These are phyloP conservation scores for Ochlodes sylvanus DNA, from an alignment of 2,888 invertebrate genomes.

Conservation along the genomic window DNA sequence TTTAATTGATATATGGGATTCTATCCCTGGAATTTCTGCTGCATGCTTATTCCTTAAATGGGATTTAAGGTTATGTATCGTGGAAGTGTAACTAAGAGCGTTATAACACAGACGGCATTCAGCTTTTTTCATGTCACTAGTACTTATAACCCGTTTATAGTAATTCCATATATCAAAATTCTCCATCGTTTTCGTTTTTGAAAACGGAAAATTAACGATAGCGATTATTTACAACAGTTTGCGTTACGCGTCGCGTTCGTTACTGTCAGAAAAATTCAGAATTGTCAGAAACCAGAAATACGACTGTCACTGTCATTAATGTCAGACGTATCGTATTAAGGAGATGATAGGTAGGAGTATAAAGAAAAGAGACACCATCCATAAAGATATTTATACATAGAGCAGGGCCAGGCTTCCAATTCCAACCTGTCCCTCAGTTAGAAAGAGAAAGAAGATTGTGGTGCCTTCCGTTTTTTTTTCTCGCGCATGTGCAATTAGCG, in stretches of 20 bases:
- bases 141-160: neutral
- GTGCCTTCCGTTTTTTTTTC: too few relatives aligned
- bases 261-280: neutral
- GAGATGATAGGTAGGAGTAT: too few relatives aligned
- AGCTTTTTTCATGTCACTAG: conserved; percentile 11
- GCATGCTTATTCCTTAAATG: conserved; percentile 8
- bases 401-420: too few relatives aligned
- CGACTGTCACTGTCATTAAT: too few relatives aligned
- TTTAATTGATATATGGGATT: neutral
- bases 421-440: too few relatives aligned
- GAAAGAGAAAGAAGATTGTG: too few relatives aligned
- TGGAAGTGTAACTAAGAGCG: conserved; percentile 3
- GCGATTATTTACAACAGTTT: conserved; percentile 2
- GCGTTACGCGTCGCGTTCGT: neutral
- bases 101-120: conserved; percentile 3
- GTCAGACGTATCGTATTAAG: too few relatives aligned
- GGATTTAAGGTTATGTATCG: conserved; percentile 22
- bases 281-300: too few relatives aligned
- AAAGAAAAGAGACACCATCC: too few relatives aligned
- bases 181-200: conserved; percentile 10
- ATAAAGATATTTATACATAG: too few relatives aligned
- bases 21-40: conserved; percentile 5
- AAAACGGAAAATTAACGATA: conserved; percentile 10
- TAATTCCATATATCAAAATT: conserved; percentile 16
- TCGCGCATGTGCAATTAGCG: too few relatives aligned